Evolutionary conservation across 1,140 invertebrate species (phyloP), one percentile per base, ranked within the genome.

Genomic region (Drosophila kohkoa): DNA sequence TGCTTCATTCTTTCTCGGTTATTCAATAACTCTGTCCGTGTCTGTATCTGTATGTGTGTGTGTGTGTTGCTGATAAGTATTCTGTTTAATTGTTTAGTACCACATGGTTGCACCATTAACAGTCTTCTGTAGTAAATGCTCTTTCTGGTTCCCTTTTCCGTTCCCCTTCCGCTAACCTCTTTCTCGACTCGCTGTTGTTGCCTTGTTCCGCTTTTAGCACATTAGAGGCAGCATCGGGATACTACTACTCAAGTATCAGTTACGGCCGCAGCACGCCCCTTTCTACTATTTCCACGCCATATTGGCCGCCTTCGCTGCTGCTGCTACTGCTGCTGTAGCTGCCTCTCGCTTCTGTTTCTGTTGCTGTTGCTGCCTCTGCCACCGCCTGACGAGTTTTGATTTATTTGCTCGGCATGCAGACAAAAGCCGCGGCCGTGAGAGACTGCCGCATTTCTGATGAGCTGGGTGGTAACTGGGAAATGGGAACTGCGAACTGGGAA

Each of bases 401-500:
- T 86, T 87, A 86, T 86, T 87, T 82, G 72, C 49, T n/a, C 59
- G 66, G 63, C 62, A 77, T 77, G 70, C 77, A 74, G 79, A 86
- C 82, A 86, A 86, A 86, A 66, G 82, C 82, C 63, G 82, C 66
- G 58, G 49, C 49, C 52, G 73, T 28, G 64, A 65, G 70, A 57
- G 69, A 57, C 67, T 68, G 75, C 45, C 75, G 52, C 52, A 49
- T 72, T 64, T 32, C 32, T 75, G 82, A 87, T 87, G 82, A 86
- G 82, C 35, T 86, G 82, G 82, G 82, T 79, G 78, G 81, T n/a
- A 15, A 64, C 75, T 69, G 35, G 35, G 35, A 38, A 38, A 10
- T 3, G 7, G 35, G 35, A 32, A 32, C 6, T 16, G 8, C 7
- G 35, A 7, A 7, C 35, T 38, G 38, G 11, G 38, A 8, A 7